phyloP scores from a whole-genome alignment of 2,888 invertebrate genomes.

The Chrysolina americana region DNA sequence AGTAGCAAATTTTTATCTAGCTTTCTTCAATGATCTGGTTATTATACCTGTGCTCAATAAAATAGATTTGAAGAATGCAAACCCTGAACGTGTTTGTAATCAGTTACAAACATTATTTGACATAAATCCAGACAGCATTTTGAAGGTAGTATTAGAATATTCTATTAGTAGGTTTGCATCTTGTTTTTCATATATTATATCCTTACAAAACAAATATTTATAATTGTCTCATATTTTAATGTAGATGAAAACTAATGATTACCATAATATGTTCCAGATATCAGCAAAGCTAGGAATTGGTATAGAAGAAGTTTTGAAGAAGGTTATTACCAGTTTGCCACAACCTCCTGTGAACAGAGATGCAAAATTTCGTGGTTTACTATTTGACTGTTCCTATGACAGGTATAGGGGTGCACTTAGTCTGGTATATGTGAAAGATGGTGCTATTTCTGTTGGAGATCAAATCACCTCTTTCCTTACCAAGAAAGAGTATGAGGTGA shows the following conservation, averaged over 20 bases:
- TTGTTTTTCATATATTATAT: background rate
- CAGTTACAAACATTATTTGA: slow-evolving; percentile 89
- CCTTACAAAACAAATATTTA: too few relatives aligned
- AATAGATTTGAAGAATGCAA: slow-evolving; percentile 93
- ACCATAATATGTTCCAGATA: slow-evolving; percentile 69
- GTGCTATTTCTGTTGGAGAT: slow-evolving; percentile 81
- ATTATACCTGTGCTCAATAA: slow-evolving; percentile 97
- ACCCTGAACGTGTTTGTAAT: slow-evolving; percentile 85
- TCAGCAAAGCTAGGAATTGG: slow-evolving; percentile 95
- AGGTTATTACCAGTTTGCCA: slow-evolving; percentile 85
- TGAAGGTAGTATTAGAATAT: too few relatives aligned
- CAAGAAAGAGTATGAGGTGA: slow-evolving; percentile 84
- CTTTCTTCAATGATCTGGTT: slow-evolving; percentile 84
- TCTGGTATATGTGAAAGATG: slow-evolving; percentile 84
- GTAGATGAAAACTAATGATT: background rate
- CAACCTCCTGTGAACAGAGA: slow-evolving; percentile 76
- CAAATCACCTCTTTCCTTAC: slow-evolving; percentile 81
- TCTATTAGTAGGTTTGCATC: background rate
- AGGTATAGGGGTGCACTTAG: slow-evolving; percentile 87
- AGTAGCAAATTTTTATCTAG: slow-evolving; percentile 95
- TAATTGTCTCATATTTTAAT: background rate
- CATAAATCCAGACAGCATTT: slow-evolving; percentile 79
- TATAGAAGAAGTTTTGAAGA: slow-evolving; percentile 82
- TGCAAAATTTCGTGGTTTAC: slow-evolving; percentile 81
- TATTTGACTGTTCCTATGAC: slow-evolving; percentile 97